Conservation (phyloP, 2,113 vertebrate species). For the Daphoenositta chrysoptera region DNA sequence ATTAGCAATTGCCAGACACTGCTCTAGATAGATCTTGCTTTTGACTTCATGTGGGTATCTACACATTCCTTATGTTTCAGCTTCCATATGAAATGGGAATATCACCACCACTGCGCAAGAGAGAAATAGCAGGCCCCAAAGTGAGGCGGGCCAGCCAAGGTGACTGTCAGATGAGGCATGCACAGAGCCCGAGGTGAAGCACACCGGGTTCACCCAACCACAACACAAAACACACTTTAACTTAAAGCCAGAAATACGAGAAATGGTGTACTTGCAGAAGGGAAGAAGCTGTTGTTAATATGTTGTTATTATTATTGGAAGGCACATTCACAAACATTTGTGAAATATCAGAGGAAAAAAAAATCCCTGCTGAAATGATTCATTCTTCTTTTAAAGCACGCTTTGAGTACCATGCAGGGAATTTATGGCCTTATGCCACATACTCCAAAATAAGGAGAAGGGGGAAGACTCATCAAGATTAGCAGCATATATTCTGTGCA, state of each 20-base stretch:
- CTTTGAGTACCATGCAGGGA: neutral
- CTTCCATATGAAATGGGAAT: neutral
- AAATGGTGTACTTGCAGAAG: neutral
- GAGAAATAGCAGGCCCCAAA: neutral
- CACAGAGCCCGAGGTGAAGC: neutral
- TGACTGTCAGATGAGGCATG: neutral
- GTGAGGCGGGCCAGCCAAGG: neutral
- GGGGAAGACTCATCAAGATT: neutral
- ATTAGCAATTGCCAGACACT: neutral
- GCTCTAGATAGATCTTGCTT: neutral
- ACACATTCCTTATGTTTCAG: neutral
- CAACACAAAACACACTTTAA: neutral
- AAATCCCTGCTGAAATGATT: neutral
- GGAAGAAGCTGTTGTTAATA: neutral
- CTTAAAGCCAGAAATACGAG: neutral
- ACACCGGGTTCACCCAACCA: neutral
- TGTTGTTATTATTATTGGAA: conserved; percentile 28
- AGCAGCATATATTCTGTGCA: neutral
- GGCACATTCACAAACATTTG: neutral
- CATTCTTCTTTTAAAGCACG: neutral
- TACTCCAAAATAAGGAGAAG: neutral
- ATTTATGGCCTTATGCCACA: neutral
- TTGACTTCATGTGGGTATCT: neutral
- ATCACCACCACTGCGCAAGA: accelerated
- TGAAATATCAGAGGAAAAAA: neutral